phyloP scores from a whole-genome alignment of 2,797 vertebrate genomes.

The Schizothorax lantsangensis region DNA sequence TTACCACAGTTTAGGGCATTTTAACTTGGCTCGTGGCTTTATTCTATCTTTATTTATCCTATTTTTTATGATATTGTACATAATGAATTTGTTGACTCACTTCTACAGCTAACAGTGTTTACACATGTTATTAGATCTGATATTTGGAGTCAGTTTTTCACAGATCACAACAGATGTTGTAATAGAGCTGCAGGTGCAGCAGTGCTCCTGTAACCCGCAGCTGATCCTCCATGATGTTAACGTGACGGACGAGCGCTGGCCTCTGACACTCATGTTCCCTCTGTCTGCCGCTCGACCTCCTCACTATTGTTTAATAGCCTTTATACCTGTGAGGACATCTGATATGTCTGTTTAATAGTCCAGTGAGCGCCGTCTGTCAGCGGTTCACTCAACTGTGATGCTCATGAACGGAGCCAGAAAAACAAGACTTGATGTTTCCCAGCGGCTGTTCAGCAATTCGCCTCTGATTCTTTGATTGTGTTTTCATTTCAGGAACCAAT shows the following conservation, averaged over 20 bases:
- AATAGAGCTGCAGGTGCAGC: neutral
- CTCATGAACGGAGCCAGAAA: slow-evolving; percentile 20
- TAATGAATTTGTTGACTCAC: neutral
- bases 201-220: slow-evolving; percentile 1
- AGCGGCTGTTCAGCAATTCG: slow-evolving; percentile 7
- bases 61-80: neutral
- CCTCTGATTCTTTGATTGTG: neutral
- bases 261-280: slow-evolving; percentile 54
- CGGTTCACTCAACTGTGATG: slow-evolving; percentile 44
- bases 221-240: slow-evolving; percentile 40
- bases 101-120: neutral
- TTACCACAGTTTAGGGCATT: no score
- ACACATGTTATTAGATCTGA: neutral
- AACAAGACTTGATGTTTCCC: neutral
- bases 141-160: neutral
- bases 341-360: slow-evolving; percentile 63
- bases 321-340: slow-evolving; percentile 62
- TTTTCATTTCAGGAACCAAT: neutral
- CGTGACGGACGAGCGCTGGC: slow-evolving; percentile 17
- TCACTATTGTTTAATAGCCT: slow-evolving; percentile 62
- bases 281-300: slow-evolving; percentile 48
- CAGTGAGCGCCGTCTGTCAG: slow-evolving; percentile 62
- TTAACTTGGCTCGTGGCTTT: neutral
- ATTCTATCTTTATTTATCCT: neutral
- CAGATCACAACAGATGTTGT: neutral